A percentile compares a stretch with the other conserved stretches of the same genome.
Conservation (phyloP, 2,888 invertebrate species). For the Seira sanloemensis region DNA sequence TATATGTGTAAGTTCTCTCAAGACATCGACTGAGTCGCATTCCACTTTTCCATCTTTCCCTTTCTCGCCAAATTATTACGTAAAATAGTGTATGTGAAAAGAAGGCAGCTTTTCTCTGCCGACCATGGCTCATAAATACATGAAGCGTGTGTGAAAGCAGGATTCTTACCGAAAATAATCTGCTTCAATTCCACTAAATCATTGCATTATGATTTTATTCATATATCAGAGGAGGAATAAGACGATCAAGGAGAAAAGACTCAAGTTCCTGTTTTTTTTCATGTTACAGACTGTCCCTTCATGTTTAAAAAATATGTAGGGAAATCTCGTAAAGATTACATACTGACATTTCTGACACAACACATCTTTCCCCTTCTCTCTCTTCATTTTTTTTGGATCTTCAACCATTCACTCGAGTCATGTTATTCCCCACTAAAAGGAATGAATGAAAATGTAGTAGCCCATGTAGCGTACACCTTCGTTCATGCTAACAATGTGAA, state of each 20-base stretch:
- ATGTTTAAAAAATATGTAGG: conserved; percentile 14
- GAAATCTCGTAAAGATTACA: conserved; percentile 38
- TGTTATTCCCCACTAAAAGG: conserved; percentile 32
- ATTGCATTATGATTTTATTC: conserved; percentile 50
- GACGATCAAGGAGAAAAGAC: too few species aligned
- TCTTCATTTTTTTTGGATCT: conserved; percentile 34
- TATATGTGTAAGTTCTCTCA: not conserved
- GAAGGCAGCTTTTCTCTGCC: not conserved
- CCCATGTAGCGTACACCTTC: not conserved
- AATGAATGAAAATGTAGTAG: conserved; percentile 9
- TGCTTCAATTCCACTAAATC: conserved; percentile 47
- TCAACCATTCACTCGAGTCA: conserved; percentile 28
- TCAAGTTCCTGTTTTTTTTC: conserved; percentile 1
- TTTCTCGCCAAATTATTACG: not conserved
- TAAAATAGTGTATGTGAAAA: not conserved
- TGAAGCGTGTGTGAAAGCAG: not conserved
- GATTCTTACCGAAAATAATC: conserved; percentile 27
- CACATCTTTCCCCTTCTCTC: conserved; percentile 18
- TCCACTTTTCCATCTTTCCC: conserved; percentile 4
- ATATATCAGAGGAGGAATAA: conserved; percentile 28
- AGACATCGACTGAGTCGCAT: not conserved
- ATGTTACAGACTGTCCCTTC: conserved; percentile 9
- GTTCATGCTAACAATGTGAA: too few species aligned
- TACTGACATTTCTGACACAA: conserved; percentile 23
- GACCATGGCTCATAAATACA: not conserved